phyloP scores from a whole-genome alignment of 2,113 vertebrate genomes.

The Emydocephalus ijimae region DNA sequence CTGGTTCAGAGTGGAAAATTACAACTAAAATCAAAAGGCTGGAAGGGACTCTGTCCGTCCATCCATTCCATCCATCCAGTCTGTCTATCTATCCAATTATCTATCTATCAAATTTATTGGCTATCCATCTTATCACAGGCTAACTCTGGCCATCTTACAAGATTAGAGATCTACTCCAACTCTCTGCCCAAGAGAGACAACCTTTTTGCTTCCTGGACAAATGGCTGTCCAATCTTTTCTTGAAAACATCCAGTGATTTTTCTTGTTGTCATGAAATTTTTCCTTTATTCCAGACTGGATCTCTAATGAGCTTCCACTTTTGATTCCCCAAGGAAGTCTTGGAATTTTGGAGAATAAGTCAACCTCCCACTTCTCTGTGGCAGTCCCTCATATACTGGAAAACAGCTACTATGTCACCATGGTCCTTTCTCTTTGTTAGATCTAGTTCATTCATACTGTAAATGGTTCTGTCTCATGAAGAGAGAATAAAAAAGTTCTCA shows the following conservation, averaged over 20 bases:
- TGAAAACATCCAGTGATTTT: background rate
- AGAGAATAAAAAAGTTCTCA: background rate
- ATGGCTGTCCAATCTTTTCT: background rate
- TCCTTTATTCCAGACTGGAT: too few species aligned
- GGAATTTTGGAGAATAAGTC: too few species aligned
- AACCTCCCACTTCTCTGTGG: too few species aligned
- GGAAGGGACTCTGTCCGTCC: background rate
- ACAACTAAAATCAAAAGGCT: background rate
- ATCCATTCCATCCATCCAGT: too few species aligned
- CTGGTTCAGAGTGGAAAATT: background rate
- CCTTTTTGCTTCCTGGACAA: background rate
- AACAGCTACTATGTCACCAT: too few species aligned
- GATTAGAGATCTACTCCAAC: background rate
- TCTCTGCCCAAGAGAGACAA: background rate
- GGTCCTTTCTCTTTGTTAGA: too few species aligned
- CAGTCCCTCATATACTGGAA: too few species aligned
- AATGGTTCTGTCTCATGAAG: background rate
- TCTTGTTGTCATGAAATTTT: background rate
- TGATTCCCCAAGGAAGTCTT: too few species aligned
- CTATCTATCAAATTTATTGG: background rate
- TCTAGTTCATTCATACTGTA: too few species aligned
- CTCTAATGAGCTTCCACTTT: too few species aligned
- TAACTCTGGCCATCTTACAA: background rate
- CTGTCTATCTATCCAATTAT: too few species aligned
- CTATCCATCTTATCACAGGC: background rate